Evolutionary conservation across 2,797 vertebrate species (phyloP), one percentile per base, ranked within the genome.

Genomic region (Phylloscopus collybita): DNA sequence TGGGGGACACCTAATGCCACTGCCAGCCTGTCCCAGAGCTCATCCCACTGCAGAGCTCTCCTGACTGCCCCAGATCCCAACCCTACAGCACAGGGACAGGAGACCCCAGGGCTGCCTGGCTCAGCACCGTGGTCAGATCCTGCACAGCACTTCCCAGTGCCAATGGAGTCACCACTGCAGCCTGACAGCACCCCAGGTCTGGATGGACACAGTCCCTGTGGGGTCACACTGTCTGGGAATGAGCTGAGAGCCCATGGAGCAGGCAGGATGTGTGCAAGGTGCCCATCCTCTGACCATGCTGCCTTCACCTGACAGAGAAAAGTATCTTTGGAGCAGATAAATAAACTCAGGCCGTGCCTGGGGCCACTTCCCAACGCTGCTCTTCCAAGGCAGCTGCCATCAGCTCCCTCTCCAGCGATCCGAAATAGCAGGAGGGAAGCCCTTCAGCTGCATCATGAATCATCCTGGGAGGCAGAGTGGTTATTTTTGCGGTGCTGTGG

Each of bases 391-490:
- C 14, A 85, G 75, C 79, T 16, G 1, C 9, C 62, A 47, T 53
- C 88, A 79, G 85, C 79, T 78, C 45, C 59, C 81, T 60, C 80
- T 49, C 73, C 71, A 65, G 70, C 0, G 0, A 56, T 22, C 73
- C 0, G 0, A 74, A 91, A 80, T 73, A 96, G 81, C 91, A 85
- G 90, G 56, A 89, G 95, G 91, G 94, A 87, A 96, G 60, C 85
- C 96, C 98, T 92, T 92, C 78, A 92, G 89, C 92, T 78, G 94
- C 91, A 80, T 34, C 30, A 1, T 93, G 89, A 95, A 82, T 95
- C 95, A 94, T 91, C 87, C 75, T 4, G 23, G 71, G 87, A 93
- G 74, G 87, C 94, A 92, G 34, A 71, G 91, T 1, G 2, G 89
- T 83, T 96, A 92, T 95, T 96, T 95, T 93, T 93, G 30, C 0